Evolutionary conservation across 2,888 invertebrate genomes (phyloP).

Genomic region (Cyrtodaria siliqua): DNA sequence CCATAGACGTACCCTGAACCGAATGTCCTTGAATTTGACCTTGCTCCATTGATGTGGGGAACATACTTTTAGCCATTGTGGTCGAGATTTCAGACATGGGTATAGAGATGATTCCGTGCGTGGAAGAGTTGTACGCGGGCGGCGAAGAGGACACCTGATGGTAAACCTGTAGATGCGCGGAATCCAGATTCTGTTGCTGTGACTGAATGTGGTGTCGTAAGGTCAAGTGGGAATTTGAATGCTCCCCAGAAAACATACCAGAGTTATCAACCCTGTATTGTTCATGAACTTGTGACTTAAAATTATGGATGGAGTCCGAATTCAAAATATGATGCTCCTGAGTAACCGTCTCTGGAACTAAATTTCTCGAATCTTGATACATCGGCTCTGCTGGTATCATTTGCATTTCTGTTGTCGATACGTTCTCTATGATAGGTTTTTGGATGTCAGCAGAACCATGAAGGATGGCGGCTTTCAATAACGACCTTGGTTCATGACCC

Average conservation of each 20-base stretch:
- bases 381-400: background rate
- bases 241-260: background rate
- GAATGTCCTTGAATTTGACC: constrained; percentile 23
- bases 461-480: constrained; percentile 23
- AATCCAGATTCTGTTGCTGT: constrained; percentile 17
- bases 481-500: constrained; percentile 15
- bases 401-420: background rate
- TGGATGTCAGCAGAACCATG: background rate
- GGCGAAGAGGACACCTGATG: constrained; percentile 28
- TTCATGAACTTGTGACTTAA: background rate
- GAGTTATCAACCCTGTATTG: background rate
- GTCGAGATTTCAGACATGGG: constrained; percentile 11
- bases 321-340: background rate
- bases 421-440: background rate
- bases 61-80: constrained; percentile 16
- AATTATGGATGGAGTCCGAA: background rate
- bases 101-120: constrained; percentile 18
- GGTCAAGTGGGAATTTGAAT: background rate
- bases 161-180: constrained; percentile 7
- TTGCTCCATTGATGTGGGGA: constrained; percentile 8
- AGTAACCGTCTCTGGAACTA: background rate
- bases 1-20: background rate
- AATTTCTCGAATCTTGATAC: background rate
- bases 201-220: background rate
- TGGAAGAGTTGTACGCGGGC: constrained; percentile 30